Conservation (phyloP, 2,797 vertebrate species). For the Xerus rutilus region DNA sequence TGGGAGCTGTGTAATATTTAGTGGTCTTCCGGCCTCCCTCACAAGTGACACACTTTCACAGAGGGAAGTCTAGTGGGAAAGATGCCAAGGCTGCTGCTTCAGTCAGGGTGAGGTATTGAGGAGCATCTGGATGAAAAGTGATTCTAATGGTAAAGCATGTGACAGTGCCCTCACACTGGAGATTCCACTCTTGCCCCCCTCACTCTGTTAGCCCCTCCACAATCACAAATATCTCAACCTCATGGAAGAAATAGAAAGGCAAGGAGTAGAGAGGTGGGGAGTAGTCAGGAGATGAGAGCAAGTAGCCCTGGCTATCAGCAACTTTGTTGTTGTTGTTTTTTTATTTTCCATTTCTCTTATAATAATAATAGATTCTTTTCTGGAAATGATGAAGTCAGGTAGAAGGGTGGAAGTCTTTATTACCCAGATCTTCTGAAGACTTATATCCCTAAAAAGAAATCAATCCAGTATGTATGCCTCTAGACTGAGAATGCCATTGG, state of each 20-base stretch:
- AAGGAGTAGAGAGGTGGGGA: no score
- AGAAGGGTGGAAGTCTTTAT: not conserved
- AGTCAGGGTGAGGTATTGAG: not conserved
- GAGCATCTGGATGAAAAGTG: not conserved
- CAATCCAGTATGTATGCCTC: not conserved
- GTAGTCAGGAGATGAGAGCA: not conserved
- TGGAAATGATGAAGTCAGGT: not conserved
- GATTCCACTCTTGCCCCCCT: no score
- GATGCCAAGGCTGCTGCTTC: not conserved
- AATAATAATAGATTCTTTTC: not conserved
- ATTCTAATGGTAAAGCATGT: not conserved
- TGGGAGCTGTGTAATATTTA: not conserved
- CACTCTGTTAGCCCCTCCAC: not conserved
- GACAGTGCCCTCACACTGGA: no score
- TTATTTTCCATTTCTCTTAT: not conserved
- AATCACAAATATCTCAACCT: not conserved
- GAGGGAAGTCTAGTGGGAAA: not conserved
- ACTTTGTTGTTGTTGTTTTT: not conserved
- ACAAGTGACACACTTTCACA: not conserved
- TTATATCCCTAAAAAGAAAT: not conserved
- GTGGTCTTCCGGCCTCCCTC: not conserved
- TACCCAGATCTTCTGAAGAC: not conserved
- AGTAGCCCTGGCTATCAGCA: not conserved
- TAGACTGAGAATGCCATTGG: not conserved
- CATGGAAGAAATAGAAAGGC: not conserved